Evolutionary conservation across 2,113 vertebrate genomes (phyloP).

Genomic region (Sylvietta virens): DNA sequence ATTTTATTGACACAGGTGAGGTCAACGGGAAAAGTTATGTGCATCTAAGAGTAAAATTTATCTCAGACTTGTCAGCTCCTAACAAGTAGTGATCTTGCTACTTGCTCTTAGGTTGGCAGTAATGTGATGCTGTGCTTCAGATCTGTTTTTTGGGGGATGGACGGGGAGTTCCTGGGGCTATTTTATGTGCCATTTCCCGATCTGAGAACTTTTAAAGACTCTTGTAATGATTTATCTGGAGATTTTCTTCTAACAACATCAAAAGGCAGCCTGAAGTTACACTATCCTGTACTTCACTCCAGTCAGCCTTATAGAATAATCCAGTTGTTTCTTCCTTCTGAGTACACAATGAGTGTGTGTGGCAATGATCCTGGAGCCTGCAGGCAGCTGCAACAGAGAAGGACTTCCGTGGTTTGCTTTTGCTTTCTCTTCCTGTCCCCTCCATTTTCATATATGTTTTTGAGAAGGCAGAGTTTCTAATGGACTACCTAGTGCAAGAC

Average conservation of each 20-base stretch:
- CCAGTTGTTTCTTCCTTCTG: not conserved
- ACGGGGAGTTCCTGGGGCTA: not conserved
- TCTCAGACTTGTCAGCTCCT: not conserved
- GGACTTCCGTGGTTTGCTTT: not conserved
- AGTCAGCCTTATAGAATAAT: not conserved
- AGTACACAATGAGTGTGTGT: not conserved
- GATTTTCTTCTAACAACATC: not conserved
- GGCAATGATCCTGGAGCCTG: not conserved
- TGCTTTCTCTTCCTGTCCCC: conserved; percentile 43
- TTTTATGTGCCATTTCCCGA: not conserved
- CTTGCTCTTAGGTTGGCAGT: not conserved
- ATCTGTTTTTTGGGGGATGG: not conserved
- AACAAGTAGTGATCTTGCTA: not conserved
- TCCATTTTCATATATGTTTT: not conserved
- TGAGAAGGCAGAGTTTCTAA: conserved; percentile 1
- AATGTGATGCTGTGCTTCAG: not conserved
- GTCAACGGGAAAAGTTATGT: not conserved
- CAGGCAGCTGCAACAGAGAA: not conserved
- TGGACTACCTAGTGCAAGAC: not conserved
- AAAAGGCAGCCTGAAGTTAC: not conserved
- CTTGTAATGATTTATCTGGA: not conserved
- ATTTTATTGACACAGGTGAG: not conserved
- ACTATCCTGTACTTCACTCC: not conserved
- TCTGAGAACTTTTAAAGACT: not conserved
- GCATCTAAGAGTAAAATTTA: not conserved